Evolutionary conservation across 2,888 invertebrate genomes (phyloP).

Genomic region (Clunio marinus): DNA sequence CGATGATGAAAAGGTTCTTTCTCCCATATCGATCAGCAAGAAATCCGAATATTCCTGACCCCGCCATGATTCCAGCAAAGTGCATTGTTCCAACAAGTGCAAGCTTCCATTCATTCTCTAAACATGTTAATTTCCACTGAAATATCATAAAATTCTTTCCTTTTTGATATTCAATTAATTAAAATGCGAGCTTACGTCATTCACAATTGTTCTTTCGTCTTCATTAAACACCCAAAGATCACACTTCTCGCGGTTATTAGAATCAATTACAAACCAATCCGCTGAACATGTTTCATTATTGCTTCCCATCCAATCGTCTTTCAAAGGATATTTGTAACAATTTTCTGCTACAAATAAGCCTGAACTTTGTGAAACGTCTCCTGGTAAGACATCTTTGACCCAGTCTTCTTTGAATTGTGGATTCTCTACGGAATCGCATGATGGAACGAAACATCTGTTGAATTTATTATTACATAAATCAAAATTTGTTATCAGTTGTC

Average conservation of each 20-base stretch:
- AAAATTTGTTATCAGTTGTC: neutral
- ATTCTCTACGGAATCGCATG: constrained; percentile 44
- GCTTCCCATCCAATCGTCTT: neutral
- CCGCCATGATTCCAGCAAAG: constrained; percentile 52
- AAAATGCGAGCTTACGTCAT: constrained; percentile 50
- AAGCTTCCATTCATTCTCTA: constrained; percentile 59
- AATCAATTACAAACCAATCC: constrained; percentile 48
- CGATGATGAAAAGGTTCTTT: constrained; percentile 56
- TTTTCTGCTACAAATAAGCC: constrained; percentile 44
- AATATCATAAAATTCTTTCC: neutral
- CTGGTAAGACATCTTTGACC: constrained; percentile 44
- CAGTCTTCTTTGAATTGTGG: constrained; percentile 45
- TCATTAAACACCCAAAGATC: constrained; percentile 54
- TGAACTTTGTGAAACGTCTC: constrained; percentile 41
- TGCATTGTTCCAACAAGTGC: constrained; percentile 61
- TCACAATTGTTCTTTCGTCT: constrained; percentile 56
- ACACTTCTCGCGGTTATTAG: constrained; percentile 51
- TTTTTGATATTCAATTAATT: neutral
- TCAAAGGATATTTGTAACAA: constrained; percentile 46
- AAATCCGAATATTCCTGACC: constrained; percentile 57
- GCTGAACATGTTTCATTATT: constrained; percentile 46
- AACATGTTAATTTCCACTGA: constrained; percentile 58
- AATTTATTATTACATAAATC: too few relatives aligned
- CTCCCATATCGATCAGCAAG: constrained; percentile 62
- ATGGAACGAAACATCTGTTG: constrained; percentile 43